Conservation (phyloP, 1,140 invertebrate genomes). For the Lordiphosa clarofinis region DNA sequence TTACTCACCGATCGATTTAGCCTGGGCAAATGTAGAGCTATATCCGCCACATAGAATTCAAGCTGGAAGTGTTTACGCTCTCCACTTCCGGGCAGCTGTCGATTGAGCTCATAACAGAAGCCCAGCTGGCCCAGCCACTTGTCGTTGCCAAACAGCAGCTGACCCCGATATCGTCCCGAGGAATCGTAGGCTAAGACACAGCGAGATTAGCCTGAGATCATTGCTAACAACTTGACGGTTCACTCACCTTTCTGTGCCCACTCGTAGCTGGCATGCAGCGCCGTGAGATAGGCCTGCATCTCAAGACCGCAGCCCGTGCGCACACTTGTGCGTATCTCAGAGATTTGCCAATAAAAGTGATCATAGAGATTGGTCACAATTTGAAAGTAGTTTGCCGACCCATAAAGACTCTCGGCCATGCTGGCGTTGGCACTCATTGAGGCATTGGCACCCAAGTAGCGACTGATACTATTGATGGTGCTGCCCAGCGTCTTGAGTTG, state of each 20-base stretch:
- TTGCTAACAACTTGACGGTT: background rate
- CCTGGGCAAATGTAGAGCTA: constrained; percentile 44
- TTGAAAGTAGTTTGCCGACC: constrained; percentile 66
- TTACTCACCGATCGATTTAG: constrained; percentile 57
- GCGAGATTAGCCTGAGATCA: background rate
- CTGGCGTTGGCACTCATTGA: constrained; percentile 25
- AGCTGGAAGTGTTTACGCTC: constrained; percentile 72
- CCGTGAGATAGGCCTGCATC: constrained; percentile 73
- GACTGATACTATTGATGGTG: constrained; percentile 68
- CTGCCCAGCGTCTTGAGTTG: constrained; percentile 57
- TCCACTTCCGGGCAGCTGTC: constrained; percentile 32
- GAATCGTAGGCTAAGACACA: constrained; percentile 85
- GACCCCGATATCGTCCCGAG: constrained; percentile 89
- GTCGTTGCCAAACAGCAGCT: constrained; percentile 90
- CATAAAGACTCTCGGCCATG: constrained; percentile 59
- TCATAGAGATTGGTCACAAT: constrained; percentile 77
- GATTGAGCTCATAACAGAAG: constrained; percentile 73
- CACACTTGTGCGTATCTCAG: constrained; percentile 67
- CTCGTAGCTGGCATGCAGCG: constrained; percentile 62
- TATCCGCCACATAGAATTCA: constrained; percentile 66
- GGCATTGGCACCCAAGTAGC: constrained; percentile 39
- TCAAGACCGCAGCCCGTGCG: constrained; percentile 64
- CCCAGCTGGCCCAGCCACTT: constrained; percentile 88
- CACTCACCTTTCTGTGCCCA: constrained; percentile 76
- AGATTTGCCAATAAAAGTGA: constrained; percentile 75